Evolutionary conservation across 2,888 invertebrate genomes (phyloP).

Genomic region (Euplagia quadripunctaria): DNA sequence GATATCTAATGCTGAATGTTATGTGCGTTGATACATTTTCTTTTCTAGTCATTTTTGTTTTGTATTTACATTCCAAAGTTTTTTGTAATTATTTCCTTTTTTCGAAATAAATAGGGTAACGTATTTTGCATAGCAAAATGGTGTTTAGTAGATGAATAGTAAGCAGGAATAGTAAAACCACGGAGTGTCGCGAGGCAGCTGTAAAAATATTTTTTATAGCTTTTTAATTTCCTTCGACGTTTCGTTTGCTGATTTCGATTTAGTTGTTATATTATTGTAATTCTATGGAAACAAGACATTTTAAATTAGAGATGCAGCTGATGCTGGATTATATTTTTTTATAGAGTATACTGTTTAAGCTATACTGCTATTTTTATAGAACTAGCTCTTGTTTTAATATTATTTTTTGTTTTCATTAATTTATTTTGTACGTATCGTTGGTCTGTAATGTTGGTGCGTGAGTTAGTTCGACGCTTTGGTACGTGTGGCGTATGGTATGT

Average conservation of each 20-base stretch:
- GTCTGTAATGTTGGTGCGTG: slow-evolving; percentile 53
- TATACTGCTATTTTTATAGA: slow-evolving; percentile 86
- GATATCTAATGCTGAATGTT: slow-evolving; percentile 73
- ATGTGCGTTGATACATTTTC: slow-evolving; percentile 64
- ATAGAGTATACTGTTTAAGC: slow-evolving; percentile 84
- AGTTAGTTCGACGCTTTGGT: slow-evolving; percentile 61
- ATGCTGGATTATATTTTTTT: slow-evolving; percentile 85
- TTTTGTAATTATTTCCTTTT: slow-evolving; percentile 72
- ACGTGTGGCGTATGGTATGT: slow-evolving; percentile 21
- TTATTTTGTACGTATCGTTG: slow-evolving; percentile 65
- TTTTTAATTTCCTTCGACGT: slow-evolving; percentile 61
- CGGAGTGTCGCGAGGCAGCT: slow-evolving; percentile 68
- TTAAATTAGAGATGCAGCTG: slow-evolving; percentile 83
- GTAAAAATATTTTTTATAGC: slow-evolving; percentile 64
- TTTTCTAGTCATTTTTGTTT: slow-evolving; percentile 82
- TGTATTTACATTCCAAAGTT: slow-evolving; percentile 83
- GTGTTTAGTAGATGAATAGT: slow-evolving; percentile 78
- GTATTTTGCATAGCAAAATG: slow-evolving; percentile 87
- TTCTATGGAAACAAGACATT: slow-evolving; percentile 68
- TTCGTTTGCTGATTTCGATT: slow-evolving; percentile 61
- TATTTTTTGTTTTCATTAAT: slow-evolving; percentile 68
- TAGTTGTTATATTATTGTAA: slow-evolving; percentile 77
- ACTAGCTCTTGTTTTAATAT: slow-evolving; percentile 73
- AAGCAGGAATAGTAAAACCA: slow-evolving; percentile 66
- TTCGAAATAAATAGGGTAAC: slow-evolving; percentile 76